Evolutionary conservation across 2,113 vertebrate species (phyloP).

Genomic region (Heteronetta atricapilla): DNA sequence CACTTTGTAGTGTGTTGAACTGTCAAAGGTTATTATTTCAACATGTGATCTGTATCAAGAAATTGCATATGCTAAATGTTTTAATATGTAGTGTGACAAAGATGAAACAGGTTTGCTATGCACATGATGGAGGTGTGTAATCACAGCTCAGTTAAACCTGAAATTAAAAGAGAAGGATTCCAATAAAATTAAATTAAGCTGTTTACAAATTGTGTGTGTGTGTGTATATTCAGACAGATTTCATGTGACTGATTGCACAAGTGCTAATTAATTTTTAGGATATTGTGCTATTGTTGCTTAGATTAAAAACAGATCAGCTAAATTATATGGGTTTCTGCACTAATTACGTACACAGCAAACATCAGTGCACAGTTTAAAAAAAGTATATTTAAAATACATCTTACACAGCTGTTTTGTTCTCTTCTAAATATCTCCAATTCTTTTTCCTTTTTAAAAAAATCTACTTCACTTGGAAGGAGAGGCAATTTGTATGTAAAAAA

Average conservation of each 20-base stretch:
- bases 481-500: conserved; percentile 21
- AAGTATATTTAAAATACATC: background rate
- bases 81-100: background rate
- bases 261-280: background rate
- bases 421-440: background rate
- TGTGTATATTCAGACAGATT: background rate
- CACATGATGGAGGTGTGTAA: background rate
- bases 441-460: background rate
- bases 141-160: background rate
- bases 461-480: background rate
- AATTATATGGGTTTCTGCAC: background rate
- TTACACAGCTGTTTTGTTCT: background rate
- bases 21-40: background rate
- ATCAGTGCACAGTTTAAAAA: background rate
- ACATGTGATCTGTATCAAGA: background rate
- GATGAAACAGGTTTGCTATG: background rate
- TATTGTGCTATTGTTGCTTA: background rate
- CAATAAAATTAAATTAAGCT: conserved; percentile 53
- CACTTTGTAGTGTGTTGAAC: background rate
- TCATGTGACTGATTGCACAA: background rate
- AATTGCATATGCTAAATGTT: background rate
- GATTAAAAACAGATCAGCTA: background rate
- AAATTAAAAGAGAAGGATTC: conserved; percentile 15
- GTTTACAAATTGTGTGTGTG: background rate
- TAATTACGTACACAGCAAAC: background rate